Conservation (phyloP, 2,113 vertebrate genomes). For the Beaufortia kweichowensis region DNA sequence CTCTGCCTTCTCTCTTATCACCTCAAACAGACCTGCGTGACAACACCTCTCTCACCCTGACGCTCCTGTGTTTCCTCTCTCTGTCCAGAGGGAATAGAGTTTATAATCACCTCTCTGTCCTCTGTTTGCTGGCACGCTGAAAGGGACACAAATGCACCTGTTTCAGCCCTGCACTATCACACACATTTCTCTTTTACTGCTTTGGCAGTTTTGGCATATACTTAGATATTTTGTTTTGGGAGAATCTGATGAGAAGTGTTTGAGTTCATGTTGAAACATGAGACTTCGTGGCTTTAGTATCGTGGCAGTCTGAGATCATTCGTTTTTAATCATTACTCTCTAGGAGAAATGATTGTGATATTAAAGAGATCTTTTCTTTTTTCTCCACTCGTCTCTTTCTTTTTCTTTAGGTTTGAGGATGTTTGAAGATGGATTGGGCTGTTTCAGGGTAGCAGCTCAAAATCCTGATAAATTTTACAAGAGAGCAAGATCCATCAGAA, state of each 20-base stretch:
- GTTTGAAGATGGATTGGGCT: slow-evolving; percentile 14
- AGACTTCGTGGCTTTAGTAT: too few species aligned
- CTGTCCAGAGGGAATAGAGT: slow-evolving; percentile 16
- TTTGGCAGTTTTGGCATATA: neutral
- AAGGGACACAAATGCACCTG: slow-evolving; percentile 16
- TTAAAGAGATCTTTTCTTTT: neutral
- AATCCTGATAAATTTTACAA: slow-evolving; percentile 17
- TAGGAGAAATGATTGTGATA: too few species aligned
- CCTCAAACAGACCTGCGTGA: slow-evolving; percentile 20
- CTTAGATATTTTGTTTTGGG: neutral
- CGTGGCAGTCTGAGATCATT: too few species aligned
- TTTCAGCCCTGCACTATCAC: neutral
- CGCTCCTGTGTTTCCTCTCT: neutral
- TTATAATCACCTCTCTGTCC: slow-evolving; percentile 20
- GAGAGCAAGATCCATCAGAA: neutral
- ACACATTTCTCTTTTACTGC: neutral
- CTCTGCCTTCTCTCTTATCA: slow-evolving; percentile 32
- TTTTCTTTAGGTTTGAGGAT: neutral
- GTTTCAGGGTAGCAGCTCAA: slow-evolving; percentile 11
- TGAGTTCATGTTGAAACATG: neutral
- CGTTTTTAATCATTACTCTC: too few species aligned
- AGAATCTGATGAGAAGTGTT: neutral
- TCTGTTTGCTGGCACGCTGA: slow-evolving; percentile 19
- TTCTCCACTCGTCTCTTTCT: neutral
- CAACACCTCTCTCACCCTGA: slow-evolving; percentile 18